Conservation (phyloP, 1,140 invertebrate species). For the Zaprionus taronus region DNA sequence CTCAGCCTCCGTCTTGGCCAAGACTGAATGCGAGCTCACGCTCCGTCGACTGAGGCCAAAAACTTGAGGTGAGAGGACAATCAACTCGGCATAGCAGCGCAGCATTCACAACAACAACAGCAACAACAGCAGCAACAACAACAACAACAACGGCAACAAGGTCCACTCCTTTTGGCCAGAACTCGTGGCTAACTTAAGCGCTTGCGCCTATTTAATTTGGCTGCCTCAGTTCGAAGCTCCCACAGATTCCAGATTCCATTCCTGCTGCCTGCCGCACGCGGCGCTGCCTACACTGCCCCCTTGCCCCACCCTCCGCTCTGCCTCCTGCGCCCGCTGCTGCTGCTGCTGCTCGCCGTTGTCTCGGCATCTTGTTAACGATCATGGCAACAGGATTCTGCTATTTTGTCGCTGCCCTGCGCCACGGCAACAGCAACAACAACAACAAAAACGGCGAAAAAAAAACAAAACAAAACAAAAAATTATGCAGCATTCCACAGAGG, state of each 20-base stretch:
- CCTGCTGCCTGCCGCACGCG: slow-evolving; percentile 15
- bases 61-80: slow-evolving; percentile 80
- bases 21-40: slow-evolving; percentile 19
- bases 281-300: neutral
- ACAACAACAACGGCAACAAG: slow-evolving; percentile 19
- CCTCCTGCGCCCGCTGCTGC: neutral
- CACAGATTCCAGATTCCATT: slow-evolving; percentile 75
- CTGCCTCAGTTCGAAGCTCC: slow-evolving; percentile 72
- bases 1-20: slow-evolving; percentile 16
- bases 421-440: slow-evolving; percentile 32
- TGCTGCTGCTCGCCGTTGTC: slow-evolving; percentile 52
- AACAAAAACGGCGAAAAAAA: slow-evolving; percentile 29
- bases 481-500: slow-evolving; percentile 72
- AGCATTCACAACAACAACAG: too few species aligned
- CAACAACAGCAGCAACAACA: slow-evolving; percentile 26
- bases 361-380: slow-evolving; percentile 82
- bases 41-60: slow-evolving; percentile 46
- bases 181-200: slow-evolving; percentile 77
- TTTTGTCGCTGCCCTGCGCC: slow-evolving; percentile 77
- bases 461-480: slow-evolving; percentile 45
- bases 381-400: slow-evolving; percentile 82
- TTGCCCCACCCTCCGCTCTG: neutral
- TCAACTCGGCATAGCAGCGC: slow-evolving; percentile 63
- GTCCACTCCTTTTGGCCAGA: slow-evolving; percentile 44
- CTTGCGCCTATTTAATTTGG: slow-evolving; percentile 81